Base-by-base conservation (phyloP, 2,888 invertebrate genomes). In the Drosophila conformis region DNA sequence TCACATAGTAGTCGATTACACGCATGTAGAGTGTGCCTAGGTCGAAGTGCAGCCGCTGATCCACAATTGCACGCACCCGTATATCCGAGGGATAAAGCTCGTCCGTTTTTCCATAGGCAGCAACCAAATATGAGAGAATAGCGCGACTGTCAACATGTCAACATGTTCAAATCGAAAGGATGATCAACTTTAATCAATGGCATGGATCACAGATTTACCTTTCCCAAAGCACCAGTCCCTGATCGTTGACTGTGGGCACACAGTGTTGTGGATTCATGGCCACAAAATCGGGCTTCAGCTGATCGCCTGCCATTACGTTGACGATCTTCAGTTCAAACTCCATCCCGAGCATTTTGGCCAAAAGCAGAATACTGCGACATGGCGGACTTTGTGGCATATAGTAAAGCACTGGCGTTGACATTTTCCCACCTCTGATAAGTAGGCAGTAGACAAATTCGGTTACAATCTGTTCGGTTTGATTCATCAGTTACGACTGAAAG, bases 71-170 rank as follows among this genome's bases (percentile, higher is more conserved):
- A 4, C 95, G 93, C 53, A 94, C 93, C 70, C 95, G 94, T 0
- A 94, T 92, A 76, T 95, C 95, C 72, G 94, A 94, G 0, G 95
- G 95, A 88, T 94, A 95, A 18, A 95, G 92, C 10, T 93, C 93
- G 75, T 95, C 95, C 63, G 95, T 94, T 80, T 95, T 95, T 40
- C 91, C 95, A 86, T 95, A 96, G 78, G 95, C 94, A 58, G 95
- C 94, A 2, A 93, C 94, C 86, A 96, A 90, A 89, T 96, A 96
- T 15, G 94, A 92, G 86, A 95, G 92, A 70, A 96, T 95, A 0
- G 95, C 93, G 6, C 93, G 93, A 78, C 93, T 93, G 54, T 0
- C 52, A 29, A 21, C 0, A n/a, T 18, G 54, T 0, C 52, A 29
- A 27, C 0, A n/a, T 18, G n/a, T 6, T n/a, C 15, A 53, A 21